Conservation (phyloP, 92 coral and sea anemone genomes). For the Palythoa heliodiscus region DNA sequence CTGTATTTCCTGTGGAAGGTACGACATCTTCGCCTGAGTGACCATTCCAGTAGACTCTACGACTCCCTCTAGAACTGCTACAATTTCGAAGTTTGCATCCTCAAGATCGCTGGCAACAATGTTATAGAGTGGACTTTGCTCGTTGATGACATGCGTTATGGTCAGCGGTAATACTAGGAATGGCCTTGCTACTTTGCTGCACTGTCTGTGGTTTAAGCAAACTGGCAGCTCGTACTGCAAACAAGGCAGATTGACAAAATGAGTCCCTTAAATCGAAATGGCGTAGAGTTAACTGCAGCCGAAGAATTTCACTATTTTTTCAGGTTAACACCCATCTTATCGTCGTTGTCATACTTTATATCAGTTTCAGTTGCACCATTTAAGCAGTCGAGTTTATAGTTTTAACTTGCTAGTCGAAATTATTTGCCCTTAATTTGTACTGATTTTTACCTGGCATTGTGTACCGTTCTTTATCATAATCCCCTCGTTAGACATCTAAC, state of each 20-base stretch:
- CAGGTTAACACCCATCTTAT: too few species aligned
- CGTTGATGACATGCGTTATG: conserved; percentile 80
- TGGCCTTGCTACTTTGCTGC: conserved; percentile 61
- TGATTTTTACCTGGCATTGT: too few species aligned
- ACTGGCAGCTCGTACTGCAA: conserved; percentile 63
- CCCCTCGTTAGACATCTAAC: too few species aligned
- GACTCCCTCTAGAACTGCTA: conserved; percentile 89
- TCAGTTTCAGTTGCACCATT: too few species aligned
- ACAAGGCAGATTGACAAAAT: not conserved
- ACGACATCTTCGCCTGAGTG: conserved; percentile 89
- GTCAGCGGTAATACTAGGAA: conserved; percentile 84
- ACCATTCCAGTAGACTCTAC: conserved; percentile 95
- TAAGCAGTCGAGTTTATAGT: too few species aligned
- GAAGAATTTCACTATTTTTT: too few species aligned
- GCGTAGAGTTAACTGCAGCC: too few species aligned
- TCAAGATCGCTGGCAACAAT: conserved; percentile 67
- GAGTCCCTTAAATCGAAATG: too few species aligned
- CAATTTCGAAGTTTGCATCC: conserved; percentile 75
- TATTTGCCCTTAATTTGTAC: too few species aligned
- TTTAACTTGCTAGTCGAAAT: too few species aligned
- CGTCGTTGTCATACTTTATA: too few species aligned
- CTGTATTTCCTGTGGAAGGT: conserved; percentile 76
- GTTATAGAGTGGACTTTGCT: conserved; percentile 87
- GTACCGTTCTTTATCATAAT: too few species aligned
- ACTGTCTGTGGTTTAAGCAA: conserved; percentile 61